Conservation (phyloP, 2,797 vertebrate species). For the Falco peregrinus region DNA sequence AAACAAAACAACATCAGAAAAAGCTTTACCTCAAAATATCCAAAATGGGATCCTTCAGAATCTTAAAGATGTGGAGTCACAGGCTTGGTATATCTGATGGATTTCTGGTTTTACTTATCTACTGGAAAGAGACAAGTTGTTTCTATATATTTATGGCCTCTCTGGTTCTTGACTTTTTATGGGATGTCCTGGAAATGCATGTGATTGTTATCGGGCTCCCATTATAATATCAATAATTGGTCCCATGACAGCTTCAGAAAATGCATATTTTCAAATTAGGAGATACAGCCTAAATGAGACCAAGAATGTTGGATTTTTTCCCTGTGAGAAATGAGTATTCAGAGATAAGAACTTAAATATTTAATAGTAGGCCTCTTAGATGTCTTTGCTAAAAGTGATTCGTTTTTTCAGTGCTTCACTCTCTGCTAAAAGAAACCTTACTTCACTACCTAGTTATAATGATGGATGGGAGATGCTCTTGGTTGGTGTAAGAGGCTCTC, state of each 20-base stretch:
- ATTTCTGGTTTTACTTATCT: background rate
- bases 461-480: background rate
- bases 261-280: background rate
- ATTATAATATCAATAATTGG: background rate
- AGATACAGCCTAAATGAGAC: background rate
- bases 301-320: background rate
- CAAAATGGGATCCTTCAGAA: background rate
- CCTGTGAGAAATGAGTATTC: background rate
- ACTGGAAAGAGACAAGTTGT: background rate
- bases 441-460: fast-evolving
- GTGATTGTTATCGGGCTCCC: background rate
- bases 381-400: background rate
- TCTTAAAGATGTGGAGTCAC: background rate
- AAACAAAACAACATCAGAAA: background rate
- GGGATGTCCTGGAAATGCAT: background rate
- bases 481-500: background rate
- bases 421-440: background rate
- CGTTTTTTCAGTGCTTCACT: background rate
- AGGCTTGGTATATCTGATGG: background rate
- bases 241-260: background rate
- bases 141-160: background rate
- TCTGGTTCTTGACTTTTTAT: background rate
- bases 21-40: background rate
- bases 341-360: slow-evolving; percentile 10
- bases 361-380: background rate